A percentile compares a stretch with the other conserved stretches of the same genome.
These are phyloP conservation scores for Paracentrotus lividus DNA, from an alignment of 53 echinoderm and acorn worm species.

Conservation along the genomic window DNA sequence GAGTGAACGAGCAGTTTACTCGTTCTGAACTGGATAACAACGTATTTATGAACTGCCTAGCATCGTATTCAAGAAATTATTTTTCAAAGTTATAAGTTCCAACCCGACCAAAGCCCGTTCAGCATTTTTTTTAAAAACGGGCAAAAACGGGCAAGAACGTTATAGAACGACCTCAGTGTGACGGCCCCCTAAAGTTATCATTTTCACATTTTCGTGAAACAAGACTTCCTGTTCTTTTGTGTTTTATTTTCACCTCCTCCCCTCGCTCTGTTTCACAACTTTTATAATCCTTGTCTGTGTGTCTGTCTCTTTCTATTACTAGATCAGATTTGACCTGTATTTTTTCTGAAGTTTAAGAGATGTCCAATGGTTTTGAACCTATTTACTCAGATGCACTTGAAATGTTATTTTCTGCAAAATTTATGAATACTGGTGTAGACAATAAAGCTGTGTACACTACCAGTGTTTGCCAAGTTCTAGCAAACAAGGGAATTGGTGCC, in stretches of 20 bases:
- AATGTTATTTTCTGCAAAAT: slow-evolving; percentile 39
- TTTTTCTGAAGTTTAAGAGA: not conserved
- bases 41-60: too few species aligned
- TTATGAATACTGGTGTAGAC: too few species aligned
- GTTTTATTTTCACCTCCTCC: not conserved
- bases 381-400: slow-evolving; percentile 37
- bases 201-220: too few species aligned
- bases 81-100: too few species aligned
- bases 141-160: too few species aligned
- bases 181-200: too few species aligned
- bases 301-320: not conserved
- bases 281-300: not conserved
- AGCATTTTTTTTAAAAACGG: too few species aligned
- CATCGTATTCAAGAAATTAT: too few species aligned
- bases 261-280: not conserved
- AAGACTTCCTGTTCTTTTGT: not conserved
- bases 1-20: too few species aligned
- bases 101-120: too few species aligned
- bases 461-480: not conserved
- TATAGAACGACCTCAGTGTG: too few species aligned
- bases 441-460: slow-evolving; percentile 15
- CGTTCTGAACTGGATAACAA: too few species aligned
- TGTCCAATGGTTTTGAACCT: not conserved
- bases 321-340: not conserved
- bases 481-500: not conserved